A percentile compares a stretch with the other conserved stretches of the same genome.
Evolutionary conservation across 1,140 invertebrate species (phyloP).

Genomic region (Cryptotermes secundus): DNA sequence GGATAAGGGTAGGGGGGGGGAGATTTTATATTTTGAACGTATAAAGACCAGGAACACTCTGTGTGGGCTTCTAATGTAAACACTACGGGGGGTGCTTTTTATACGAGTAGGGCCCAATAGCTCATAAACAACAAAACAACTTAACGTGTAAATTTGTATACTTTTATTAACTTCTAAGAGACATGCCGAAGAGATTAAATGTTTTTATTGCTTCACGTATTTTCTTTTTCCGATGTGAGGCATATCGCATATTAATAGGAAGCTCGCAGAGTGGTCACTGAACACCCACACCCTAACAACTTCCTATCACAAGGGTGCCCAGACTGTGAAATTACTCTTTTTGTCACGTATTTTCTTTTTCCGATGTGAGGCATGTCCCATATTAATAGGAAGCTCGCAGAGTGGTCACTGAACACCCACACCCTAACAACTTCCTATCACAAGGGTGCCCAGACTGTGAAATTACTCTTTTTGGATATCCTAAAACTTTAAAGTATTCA

Average conservation of each 20-base stretch:
- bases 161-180: slow-evolving; percentile 15
- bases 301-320: not conserved
- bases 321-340: too few species aligned
- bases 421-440: too few species aligned
- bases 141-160: not conserved
- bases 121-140: not conserved
- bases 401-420: not conserved
- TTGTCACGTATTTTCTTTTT: not conserved
- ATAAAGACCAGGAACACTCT: not conserved
- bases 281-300: not conserved
- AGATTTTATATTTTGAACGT: not conserved
- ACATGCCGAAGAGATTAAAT: not conserved
- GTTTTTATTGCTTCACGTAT: not conserved
- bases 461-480: too few species aligned
- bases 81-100: not conserved
- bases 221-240: not conserved
- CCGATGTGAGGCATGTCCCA: not conserved
- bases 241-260: not conserved
- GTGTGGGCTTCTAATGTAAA: slow-evolving; percentile 10
- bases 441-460: not conserved
- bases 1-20: too few species aligned
- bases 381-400: not conserved
- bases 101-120: not conserved
- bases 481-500: too few species aligned
- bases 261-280: not conserved